These are phyloP conservation scores for Lagopus muta DNA, from an alignment of 2,113 vertebrate genomes.

Conservation along the genomic window DNA sequence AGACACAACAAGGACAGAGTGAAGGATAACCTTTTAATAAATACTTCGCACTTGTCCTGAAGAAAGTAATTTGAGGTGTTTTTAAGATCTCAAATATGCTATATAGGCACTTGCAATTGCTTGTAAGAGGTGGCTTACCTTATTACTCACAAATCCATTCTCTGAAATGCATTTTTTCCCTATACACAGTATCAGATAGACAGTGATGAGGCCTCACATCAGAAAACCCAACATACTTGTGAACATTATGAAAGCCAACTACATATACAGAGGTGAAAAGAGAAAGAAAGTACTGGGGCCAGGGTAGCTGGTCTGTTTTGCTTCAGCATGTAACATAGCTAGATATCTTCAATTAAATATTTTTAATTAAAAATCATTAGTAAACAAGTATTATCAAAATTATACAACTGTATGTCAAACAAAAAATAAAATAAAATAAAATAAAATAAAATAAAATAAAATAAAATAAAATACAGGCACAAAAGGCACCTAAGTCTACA, in stretches of 20 bases:
- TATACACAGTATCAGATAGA: not conserved
- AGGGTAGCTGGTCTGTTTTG: not conserved
- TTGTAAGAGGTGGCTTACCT: not conserved
- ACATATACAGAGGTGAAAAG: not conserved
- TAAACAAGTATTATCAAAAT: not conserved
- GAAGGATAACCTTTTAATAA: not conserved
- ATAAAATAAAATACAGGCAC: not conserved
- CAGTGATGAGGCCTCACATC: not conserved
- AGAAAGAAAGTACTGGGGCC: not conserved
- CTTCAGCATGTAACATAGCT: not conserved
- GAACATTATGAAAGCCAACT: not conserved
- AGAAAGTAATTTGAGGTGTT: conserved; percentile 14
- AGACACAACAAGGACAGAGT: not conserved
- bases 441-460: not conserved
- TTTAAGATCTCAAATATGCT: not conserved
- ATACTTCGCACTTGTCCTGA: not conserved
- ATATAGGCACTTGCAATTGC: not conserved
- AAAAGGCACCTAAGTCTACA: not conserved
- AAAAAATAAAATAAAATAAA: not conserved
- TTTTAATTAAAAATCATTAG: not conserved
- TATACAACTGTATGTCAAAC: not conserved
- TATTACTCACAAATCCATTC: not conserved
- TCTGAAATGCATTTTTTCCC: not conserved
- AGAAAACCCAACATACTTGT: not conserved
- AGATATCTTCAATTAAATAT: not conserved